Conservation (phyloP, 2,888 invertebrate species). For the Laothoe populi region DNA sequence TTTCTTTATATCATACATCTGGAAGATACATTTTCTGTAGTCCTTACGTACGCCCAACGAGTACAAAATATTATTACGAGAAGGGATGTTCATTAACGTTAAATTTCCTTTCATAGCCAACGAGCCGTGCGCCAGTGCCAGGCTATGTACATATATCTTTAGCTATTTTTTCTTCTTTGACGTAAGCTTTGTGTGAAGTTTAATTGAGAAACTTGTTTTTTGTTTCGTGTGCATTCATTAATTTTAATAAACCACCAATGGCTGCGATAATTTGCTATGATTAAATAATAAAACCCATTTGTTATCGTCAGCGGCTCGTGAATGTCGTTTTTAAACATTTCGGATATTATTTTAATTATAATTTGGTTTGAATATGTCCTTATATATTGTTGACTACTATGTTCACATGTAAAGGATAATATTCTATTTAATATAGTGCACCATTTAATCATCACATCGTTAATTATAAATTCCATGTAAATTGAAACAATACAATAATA, state of each 20-base stretch:
- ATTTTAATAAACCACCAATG: conserved; percentile 33
- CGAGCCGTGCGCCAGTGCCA: conserved; percentile 40
- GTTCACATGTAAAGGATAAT: too few relatives aligned
- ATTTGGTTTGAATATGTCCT: too few relatives aligned
- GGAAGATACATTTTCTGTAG: conserved; percentile 41
- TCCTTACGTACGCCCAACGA: conserved; percentile 36
- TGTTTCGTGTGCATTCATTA: conserved; percentile 35
- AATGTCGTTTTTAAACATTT: not conserved
- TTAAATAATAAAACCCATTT: not conserved
- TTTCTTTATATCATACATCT: conserved; percentile 31
- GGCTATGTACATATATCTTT: conserved; percentile 33
- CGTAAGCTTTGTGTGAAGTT: conserved; percentile 43
- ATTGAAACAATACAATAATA: too few relatives aligned
- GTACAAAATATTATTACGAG: conserved; percentile 44
- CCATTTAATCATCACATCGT: too few relatives aligned
- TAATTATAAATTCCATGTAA: too few relatives aligned
- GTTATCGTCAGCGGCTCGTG: not conserved
- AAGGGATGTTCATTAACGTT: conserved; percentile 51
- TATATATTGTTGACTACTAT: too few relatives aligned
- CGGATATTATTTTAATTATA: not conserved
- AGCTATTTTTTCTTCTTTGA: conserved; percentile 45
- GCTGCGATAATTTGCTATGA: not conserved
- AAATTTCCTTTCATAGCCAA: conserved; percentile 50
- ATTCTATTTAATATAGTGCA: too few relatives aligned
- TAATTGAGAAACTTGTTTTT: conserved; percentile 33